These are phyloP conservation scores for Anastatus disparis DNA, from an alignment of 1,140 invertebrate genomes.

Conservation along the genomic window DNA sequence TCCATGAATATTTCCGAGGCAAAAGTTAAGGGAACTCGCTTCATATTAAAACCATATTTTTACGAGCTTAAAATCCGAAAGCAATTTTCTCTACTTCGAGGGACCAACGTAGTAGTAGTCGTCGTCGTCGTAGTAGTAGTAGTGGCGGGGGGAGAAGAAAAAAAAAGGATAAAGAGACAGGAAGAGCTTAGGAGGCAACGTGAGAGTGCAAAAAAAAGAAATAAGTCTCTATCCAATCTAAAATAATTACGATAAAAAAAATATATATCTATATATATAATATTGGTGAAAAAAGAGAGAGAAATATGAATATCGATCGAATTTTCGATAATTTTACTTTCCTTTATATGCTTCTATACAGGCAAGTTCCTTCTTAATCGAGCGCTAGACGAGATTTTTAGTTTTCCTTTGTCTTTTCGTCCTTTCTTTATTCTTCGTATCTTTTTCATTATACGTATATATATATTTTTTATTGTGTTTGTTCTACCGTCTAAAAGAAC, in stretches of 20 bases:
- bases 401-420: not conserved
- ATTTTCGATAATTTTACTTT: conserved; percentile 36
- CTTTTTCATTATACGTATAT: no score
- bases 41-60: conserved; percentile 35
- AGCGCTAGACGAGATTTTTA: conserved; percentile 15
- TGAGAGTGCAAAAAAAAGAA: conserved; percentile 4
- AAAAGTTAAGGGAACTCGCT: conserved; percentile 25
- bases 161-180: not conserved
- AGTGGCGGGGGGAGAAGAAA: not conserved
- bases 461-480: no score
- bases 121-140: not conserved
- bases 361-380: conserved; percentile 17
- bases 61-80: conserved; percentile 30
- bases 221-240: conserved; percentile 14
- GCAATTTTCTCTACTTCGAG: conserved; percentile 28
- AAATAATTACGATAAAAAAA: conserved; percentile 33
- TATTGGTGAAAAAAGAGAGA: not conserved
- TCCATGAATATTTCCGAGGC: conserved; percentile 18
- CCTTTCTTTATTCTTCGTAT: no score
- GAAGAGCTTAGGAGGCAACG: conserved; percentile 12
- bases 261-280: conserved; percentile 6
- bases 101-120: no score
- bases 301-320: conserved; percentile 6
- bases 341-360: not conserved
- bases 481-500: no score